These are phyloP conservation scores for Silurus aristotelis DNA, from an alignment of 2,797 vertebrate species.

Conservation along the genomic window DNA sequence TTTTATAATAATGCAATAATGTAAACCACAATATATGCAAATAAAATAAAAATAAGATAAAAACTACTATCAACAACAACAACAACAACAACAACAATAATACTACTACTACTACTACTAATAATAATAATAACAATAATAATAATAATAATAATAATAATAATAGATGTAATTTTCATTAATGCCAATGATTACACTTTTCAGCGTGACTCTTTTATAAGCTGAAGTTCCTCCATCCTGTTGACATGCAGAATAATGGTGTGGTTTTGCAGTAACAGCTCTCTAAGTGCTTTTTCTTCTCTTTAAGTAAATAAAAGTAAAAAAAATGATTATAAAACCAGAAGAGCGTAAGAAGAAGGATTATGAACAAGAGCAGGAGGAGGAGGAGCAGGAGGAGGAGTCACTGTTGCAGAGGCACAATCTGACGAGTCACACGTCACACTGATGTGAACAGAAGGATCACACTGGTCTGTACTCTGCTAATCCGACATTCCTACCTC, in stretches of 20 bases:
- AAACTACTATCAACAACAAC: no score
- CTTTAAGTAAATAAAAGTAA: constrained; percentile 60
- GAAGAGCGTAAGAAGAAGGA: neutral
- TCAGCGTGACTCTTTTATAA: constrained; percentile 18
- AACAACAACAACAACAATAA: neutral
- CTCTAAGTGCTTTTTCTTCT: constrained; percentile 25
- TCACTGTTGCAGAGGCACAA: neutral
- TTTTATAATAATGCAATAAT: neutral
- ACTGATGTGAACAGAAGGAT: neutral
- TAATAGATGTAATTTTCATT: neutral
- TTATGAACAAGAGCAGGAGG: no score
- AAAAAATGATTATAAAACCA: constrained; percentile 48
- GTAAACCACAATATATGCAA: neutral
- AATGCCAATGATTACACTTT: constrained; percentile 10
- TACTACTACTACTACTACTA: neutral
- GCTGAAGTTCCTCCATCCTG: neutral
- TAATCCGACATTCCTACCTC: constrained; percentile 28
- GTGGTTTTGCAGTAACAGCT: constrained; percentile 30
- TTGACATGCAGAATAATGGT: constrained; percentile 34
- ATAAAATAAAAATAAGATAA: no score
- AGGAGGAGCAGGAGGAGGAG: neutral
- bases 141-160: neutral
- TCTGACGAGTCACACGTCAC: neutral
- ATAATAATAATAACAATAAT: neutral
- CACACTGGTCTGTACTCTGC: neutral